Evolutionary conservation across 2,888 invertebrate species (phyloP).

Genomic region (Ectemnius lituratus): DNA sequence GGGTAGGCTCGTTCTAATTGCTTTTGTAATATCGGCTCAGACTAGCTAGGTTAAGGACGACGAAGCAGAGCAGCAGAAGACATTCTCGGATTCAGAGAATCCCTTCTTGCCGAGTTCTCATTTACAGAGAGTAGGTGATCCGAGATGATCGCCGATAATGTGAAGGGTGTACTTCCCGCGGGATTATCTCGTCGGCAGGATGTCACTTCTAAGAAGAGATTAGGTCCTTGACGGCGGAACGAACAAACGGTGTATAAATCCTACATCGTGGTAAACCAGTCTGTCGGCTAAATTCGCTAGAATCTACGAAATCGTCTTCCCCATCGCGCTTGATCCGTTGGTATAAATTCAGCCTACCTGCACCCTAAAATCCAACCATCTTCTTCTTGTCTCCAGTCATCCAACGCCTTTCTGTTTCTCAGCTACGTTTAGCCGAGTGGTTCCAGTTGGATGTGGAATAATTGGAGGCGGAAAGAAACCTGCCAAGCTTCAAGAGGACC

Average conservation of each 20-base stretch:
- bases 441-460: conserved; percentile 22
- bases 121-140: conserved; percentile 3
- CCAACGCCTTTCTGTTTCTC: conserved; percentile 18
- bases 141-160: conserved; percentile 33
- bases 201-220: conserved; percentile 40
- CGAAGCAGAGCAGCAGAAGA: not conserved
- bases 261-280: conserved; percentile 39
- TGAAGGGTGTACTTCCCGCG: conserved; percentile 17
- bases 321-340: conserved; percentile 31
- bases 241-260: conserved; percentile 42
- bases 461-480: not conserved
- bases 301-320: conserved; percentile 44
- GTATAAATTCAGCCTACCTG: conserved; percentile 55
- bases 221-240: conserved; percentile 23
- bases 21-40: no score
- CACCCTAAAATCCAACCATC: conserved; percentile 51
- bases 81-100: no score
- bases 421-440: not conserved
- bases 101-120: no score
- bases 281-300: conserved; percentile 27
- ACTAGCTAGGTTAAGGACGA: no score
- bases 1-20: no score
- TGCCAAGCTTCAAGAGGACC: no score
- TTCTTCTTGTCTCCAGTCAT: conserved; percentile 30
- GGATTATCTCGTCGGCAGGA: conserved; percentile 25